These are phyloP conservation scores for Drosophila jambulina DNA, from an alignment of 1,140 invertebrate genomes.

Conservation along the genomic window DNA sequence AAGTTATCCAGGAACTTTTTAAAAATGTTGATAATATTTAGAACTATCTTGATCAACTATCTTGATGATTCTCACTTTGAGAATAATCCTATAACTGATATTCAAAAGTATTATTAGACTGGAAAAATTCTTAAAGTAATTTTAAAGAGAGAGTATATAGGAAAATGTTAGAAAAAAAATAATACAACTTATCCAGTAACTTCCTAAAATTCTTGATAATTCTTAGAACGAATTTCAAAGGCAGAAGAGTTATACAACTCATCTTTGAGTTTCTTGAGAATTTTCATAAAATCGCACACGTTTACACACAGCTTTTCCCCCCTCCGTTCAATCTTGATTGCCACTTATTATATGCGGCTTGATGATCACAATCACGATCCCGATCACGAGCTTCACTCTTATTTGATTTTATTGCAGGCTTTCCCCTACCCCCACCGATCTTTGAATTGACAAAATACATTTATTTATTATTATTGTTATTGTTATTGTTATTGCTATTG, in stretches of 20 bases:
- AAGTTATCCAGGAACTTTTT: too few relatives aligned
- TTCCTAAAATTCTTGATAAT: too few relatives aligned
- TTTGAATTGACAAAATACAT: slow-evolving; percentile 57
- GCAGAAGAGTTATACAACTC: background rate
- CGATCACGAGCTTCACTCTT: slow-evolving; percentile 41
- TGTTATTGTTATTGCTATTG: slow-evolving; percentile 20
- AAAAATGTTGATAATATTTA: too few relatives aligned
- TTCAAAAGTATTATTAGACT: too few relatives aligned
- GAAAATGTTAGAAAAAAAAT: too few relatives aligned
- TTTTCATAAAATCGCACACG: background rate
- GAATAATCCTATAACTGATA: background rate
- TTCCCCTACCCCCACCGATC: slow-evolving; percentile 32
- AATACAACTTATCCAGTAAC: too few relatives aligned
- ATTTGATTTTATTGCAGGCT: slow-evolving; percentile 39
- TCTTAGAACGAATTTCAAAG: too few relatives aligned
- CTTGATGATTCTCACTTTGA: too few relatives aligned
- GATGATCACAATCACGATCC: slow-evolving; percentile 36
- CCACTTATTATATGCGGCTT: background rate
- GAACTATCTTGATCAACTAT: too few relatives aligned
- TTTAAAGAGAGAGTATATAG: too few relatives aligned
- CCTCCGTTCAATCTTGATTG: slow-evolving; percentile 26
- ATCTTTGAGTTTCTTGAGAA: background rate
- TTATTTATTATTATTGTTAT: slow-evolving; percentile 55
- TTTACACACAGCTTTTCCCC: slow-evolving; percentile 6
- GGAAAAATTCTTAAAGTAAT: too few relatives aligned